Evolutionary conservation across 2,113 vertebrate genomes (phyloP).

Genomic region (Xyrauchen texanus): DNA sequence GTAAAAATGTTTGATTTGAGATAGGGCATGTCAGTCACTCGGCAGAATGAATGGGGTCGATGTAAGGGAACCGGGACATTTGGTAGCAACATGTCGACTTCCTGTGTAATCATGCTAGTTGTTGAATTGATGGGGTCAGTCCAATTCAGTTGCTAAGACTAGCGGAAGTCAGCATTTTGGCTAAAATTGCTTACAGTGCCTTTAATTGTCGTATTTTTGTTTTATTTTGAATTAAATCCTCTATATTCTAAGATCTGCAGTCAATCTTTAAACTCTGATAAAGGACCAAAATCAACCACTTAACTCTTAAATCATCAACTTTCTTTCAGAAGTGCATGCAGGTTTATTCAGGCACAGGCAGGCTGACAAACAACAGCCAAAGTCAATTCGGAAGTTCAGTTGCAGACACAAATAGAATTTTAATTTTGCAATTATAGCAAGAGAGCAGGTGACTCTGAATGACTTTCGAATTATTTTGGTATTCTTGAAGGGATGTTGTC

Average conservation of each 20-base stretch:
- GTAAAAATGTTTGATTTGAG: too few species aligned
- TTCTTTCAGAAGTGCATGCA: background rate
- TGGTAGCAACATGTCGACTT: too few species aligned
- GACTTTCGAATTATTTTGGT: slow-evolving; percentile 34
- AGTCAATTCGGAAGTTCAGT: slow-evolving; percentile 8
- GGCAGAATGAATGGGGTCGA: too few species aligned
- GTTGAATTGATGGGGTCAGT: too few species aligned
- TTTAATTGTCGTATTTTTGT: too few species aligned
- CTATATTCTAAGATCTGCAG: background rate
- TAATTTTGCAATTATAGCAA: slow-evolving; percentile 20
- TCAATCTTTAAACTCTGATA: background rate
- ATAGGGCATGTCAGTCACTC: too few species aligned
- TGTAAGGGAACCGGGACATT: too few species aligned
- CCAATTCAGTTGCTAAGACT: too few species aligned
- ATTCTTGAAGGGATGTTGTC: slow-evolving; percentile 25
- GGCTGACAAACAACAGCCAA: slow-evolving; percentile 11
- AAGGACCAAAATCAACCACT: background rate
- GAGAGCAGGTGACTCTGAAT: slow-evolving; percentile 4
- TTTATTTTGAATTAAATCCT: background rate
- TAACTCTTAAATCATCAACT: background rate
- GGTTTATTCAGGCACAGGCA: background rate
- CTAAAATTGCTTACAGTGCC: too few species aligned
- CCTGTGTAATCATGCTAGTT: too few species aligned
- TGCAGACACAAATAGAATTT: slow-evolving; percentile 9
- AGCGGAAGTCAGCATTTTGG: too few species aligned